Percentiles rank a stretch among this genome's conserved stretches.
Evolutionary conservation across 92 coral and sea anemone species (phyloP).

Genomic region (Galaxea fascicularis): DNA sequence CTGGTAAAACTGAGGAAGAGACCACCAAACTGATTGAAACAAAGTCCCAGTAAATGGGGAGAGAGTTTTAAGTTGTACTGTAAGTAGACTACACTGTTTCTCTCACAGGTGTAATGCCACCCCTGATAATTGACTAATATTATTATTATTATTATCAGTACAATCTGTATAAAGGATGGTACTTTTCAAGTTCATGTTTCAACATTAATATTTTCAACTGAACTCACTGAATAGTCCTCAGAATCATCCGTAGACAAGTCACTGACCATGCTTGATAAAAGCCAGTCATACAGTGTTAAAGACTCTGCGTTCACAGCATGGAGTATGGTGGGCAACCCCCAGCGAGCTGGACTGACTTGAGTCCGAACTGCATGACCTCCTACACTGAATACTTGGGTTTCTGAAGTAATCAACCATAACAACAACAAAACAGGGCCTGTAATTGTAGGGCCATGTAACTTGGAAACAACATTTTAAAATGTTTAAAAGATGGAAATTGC

Average conservation of each 20-base stretch:
- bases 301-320: constrained; percentile 57
- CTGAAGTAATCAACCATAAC: constrained; percentile 29
- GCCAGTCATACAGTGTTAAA: constrained; percentile 67
- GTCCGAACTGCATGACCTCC: constrained; percentile 71
- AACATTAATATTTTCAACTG: neutral
- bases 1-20: too few relatives aligned
- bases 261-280: constrained; percentile 57
- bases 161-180: too few relatives aligned
- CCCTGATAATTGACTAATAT: too few relatives aligned
- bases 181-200: neutral
- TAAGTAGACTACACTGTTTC: too few relatives aligned
- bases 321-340: constrained; percentile 77
- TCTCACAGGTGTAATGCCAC: too few relatives aligned
- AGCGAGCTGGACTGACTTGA: constrained; percentile 75
- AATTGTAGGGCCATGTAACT: too few relatives aligned
- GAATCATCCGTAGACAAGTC: constrained; percentile 30
- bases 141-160: too few relatives aligned
- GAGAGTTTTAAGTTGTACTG: too few relatives aligned
- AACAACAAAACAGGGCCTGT: neutral
- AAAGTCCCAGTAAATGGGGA: too few relatives aligned
- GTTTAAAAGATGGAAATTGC: too few relatives aligned
- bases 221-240: constrained; percentile 61
- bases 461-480: too few relatives aligned
- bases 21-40: too few relatives aligned
- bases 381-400: constrained; percentile 52